Evolutionary conservation across 2,797 vertebrate species (phyloP), one percentile per base, ranked within the genome.

Genomic region (Sebastes minor): DNA sequence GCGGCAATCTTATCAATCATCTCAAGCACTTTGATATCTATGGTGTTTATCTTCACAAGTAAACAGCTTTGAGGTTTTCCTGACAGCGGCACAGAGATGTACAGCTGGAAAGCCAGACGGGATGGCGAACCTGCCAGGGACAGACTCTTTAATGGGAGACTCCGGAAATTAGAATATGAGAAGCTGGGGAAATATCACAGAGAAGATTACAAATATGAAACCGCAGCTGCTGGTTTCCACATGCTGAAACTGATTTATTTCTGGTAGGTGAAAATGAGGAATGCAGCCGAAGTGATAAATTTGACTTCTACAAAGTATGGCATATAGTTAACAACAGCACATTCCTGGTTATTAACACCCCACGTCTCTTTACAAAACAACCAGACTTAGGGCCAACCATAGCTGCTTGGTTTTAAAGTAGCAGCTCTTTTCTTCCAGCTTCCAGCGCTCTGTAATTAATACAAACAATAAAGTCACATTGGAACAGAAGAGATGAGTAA

Each of bases 1-100:
- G 86, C 76, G 2, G 80, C 71, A 70, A 90, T 91, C 82, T 82
- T 72, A 85, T 89, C 92, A 88, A 86, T 93, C 90, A 88, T 86
- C 81, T 83, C 42, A 4, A 82, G 74, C 86, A 76, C 80, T 88
- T 78, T 82, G 85, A 90, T 88, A 92, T 88, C 76, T 49, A 46
- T 61, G 81, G 60, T 82, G 73, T 90, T 89, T 83, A 88, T 89
- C 68, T 74, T 64, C 78, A 62, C 66, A 16, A 81, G 83, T 86
- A 82, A 90, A 90, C 82, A 82, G 85, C 89, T 91, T 64, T 80
- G 87, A 93, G 90, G 61, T 65, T 88, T 80, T 71, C 68, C 32
- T 9, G 7, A 64, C 85, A 59, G 82, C 88, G 66, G 68, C 72
- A 61, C 35, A 76, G 76, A 80, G 79, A 49, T 25, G 20, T 78